Evolutionary conservation across 2,888 invertebrate species (phyloP).

Genomic region (Luffia ferchaultella): DNA sequence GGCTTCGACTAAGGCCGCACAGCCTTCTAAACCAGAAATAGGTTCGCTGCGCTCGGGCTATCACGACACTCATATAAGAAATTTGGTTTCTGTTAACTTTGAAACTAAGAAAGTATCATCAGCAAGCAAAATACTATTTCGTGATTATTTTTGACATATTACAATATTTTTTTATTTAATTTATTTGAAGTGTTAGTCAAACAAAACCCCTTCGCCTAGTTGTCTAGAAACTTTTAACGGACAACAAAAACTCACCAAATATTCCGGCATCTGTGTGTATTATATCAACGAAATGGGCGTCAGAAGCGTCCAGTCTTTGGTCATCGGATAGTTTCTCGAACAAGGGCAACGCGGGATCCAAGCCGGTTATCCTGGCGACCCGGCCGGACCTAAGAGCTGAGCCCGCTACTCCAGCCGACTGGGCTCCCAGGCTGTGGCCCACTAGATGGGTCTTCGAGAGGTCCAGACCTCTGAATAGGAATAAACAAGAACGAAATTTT

Average conservation of each 20-base stretch:
- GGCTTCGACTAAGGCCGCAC: no score
- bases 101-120: no score
- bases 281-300: conserved; percentile 70
- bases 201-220: no score
- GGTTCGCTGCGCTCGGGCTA: no score
- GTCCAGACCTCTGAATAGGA: conserved; percentile 50
- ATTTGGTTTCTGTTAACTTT: no score
- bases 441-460: conserved; percentile 64
- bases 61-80: no score
- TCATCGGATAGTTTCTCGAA: conserved; percentile 61
- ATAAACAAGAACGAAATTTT: not conserved
- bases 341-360: conserved; percentile 71
- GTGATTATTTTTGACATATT: no score
- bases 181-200: no score
- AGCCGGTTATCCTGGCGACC: conserved; percentile 67
- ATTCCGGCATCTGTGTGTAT: conserved; percentile 70
- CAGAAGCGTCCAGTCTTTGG: conserved; percentile 60
- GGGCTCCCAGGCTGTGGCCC: conserved; percentile 71
- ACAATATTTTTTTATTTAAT: no score
- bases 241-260: conserved; percentile 43
- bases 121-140: no score
- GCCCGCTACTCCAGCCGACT: conserved; percentile 71
- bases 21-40: no score
- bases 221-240: no score
- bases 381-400: conserved; percentile 56